Evolutionary conservation across 2,888 invertebrate species (phyloP).

Genomic region (Thelaira solivaga): DNA sequence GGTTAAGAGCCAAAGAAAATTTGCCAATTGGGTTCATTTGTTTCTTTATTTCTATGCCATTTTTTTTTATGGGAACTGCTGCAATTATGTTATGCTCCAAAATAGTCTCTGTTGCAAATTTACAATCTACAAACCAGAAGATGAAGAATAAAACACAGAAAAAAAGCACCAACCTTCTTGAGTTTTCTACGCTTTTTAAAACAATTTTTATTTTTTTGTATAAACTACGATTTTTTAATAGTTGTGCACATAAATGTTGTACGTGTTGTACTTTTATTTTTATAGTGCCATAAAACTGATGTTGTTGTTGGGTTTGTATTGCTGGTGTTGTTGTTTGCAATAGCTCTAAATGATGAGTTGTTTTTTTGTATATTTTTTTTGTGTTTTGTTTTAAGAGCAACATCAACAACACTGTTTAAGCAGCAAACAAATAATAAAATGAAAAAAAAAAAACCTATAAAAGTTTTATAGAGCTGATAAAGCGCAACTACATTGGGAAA

Average conservation of each 20-base stretch:
- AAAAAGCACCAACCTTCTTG: too few relatives aligned
- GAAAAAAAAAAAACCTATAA: constrained; percentile 9
- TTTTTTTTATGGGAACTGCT: constrained; percentile 6
- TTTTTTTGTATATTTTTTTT: too few relatives aligned
- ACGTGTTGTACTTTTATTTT: constrained; percentile 44
- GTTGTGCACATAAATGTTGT: constrained; percentile 8
- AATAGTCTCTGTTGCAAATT: constrained; percentile 29
- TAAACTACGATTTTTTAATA: constrained; percentile 5
- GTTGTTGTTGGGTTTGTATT: constrained; percentile 21
- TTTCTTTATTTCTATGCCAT: background rate
- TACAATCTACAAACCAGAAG: background rate
- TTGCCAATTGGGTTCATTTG: background rate
- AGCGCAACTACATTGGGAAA: too few relatives aligned
- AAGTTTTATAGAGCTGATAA: background rate
- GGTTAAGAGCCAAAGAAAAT: too few relatives aligned
- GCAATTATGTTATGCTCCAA: background rate
- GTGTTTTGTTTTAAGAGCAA: constrained; percentile 15
- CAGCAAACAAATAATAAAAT: constrained; percentile 22
- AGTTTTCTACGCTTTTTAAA: background rate
- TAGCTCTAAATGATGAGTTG: background rate
- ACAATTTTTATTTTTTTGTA: constrained; percentile 5
- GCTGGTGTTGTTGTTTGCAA: background rate
- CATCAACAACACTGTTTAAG: constrained; percentile 10
- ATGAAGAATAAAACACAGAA: background rate
- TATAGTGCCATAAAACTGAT: constrained; percentile 44